These are phyloP conservation scores for Desoria tigrina DNA, from an alignment of 2,888 invertebrate genomes.

Conservation along the genomic window DNA sequence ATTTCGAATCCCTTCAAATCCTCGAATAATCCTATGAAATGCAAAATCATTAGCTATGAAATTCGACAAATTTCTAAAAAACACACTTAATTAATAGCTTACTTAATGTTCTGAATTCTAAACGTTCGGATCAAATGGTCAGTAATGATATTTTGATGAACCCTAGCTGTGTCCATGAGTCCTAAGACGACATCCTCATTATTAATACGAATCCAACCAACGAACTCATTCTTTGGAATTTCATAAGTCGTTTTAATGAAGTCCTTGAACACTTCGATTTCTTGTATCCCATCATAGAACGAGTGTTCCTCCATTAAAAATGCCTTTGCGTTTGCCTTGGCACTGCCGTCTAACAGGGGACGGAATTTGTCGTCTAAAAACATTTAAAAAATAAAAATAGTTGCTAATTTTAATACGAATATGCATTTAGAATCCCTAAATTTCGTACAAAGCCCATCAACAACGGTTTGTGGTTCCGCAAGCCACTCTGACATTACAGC, in stretches of 20 bases:
- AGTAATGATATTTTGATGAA: slow-evolving; percentile 36
- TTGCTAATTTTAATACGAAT: slow-evolving; percentile 1
- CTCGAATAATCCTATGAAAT: slow-evolving; percentile 59
- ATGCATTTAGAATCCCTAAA: too few relatives aligned
- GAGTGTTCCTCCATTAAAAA: slow-evolving; percentile 36
- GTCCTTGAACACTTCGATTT: slow-evolving; percentile 40
- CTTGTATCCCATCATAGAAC: slow-evolving; percentile 45
- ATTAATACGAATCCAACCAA: slow-evolving; percentile 42
- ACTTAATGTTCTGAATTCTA: slow-evolving; percentile 41
- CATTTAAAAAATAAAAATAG: background rate
- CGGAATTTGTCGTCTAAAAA: slow-evolving; percentile 41
- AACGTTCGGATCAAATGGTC: slow-evolving; percentile 27
- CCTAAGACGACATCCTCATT: slow-evolving; percentile 49
- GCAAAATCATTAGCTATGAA: background rate
- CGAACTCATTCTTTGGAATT: slow-evolving; percentile 50
- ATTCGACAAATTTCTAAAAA: slow-evolving; percentile 48
- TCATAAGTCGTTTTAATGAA: slow-evolving; percentile 38
- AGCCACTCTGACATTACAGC: slow-evolving; percentile 44
- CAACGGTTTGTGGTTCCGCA: slow-evolving; percentile 34
- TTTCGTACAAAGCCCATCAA: slow-evolving; percentile 35
- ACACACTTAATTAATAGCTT: background rate
- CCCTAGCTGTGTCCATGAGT: slow-evolving; percentile 40
- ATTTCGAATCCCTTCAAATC: slow-evolving; percentile 71
- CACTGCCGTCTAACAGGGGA: slow-evolving; percentile 46
- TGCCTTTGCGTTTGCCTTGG: slow-evolving; percentile 31